Percentiles rank a stretch among this genome's conserved stretches.
Conservation (phyloP, 2,113 vertebrate species). For the Chinchilla lanigera region DNA sequence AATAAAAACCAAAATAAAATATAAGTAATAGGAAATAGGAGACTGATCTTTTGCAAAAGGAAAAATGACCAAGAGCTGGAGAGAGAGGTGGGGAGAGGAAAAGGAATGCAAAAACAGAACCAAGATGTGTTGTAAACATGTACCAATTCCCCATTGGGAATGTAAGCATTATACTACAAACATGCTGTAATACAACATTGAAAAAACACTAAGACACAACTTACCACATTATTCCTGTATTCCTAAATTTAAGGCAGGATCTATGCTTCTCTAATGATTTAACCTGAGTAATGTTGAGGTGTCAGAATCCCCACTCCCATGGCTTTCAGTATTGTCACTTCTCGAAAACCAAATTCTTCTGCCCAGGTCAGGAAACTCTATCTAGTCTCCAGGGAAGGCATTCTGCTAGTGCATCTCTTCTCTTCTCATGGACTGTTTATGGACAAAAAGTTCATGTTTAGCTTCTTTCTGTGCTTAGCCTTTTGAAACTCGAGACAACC, state of each 20-base stretch:
- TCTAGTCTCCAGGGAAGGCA: neutral
- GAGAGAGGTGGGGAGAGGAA: neutral
- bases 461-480: neutral
- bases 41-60: neutral
- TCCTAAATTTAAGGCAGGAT: neutral
- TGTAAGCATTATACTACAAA: neutral
- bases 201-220: neutral
- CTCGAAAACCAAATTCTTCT: neutral
- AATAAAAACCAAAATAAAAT: neutral
- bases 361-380: neutral
- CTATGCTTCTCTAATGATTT: neutral
- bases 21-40: neutral
- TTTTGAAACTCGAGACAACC: neutral
- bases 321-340: neutral
- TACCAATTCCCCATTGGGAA: neutral
- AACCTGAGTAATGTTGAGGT: neutral
- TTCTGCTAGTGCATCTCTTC: neutral
- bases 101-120: neutral
- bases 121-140: neutral
- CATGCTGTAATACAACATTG: neutral
- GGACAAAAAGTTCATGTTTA: neutral
- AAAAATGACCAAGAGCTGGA: neutral
- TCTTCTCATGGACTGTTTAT: neutral
- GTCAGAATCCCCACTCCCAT: neutral
- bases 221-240: neutral